These are phyloP conservation scores for Mycogona germanica DNA, from an alignment of 2,888 invertebrate species.

Conservation along the genomic window DNA sequence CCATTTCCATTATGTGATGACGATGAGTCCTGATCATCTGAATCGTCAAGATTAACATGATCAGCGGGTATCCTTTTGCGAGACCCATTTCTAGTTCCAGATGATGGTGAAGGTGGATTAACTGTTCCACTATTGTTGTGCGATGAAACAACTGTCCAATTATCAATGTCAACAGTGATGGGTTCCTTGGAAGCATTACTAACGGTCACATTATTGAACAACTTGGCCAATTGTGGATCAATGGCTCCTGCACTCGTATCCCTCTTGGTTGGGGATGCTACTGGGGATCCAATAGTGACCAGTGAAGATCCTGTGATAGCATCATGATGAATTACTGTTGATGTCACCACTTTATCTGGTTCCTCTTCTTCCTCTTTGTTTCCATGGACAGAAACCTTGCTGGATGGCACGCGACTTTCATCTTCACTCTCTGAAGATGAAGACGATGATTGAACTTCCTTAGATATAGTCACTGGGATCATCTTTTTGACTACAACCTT, in stretches of 20 bases:
- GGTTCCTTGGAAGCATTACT: conserved; percentile 9
- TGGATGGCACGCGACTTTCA: background rate
- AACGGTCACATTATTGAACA: conserved; percentile 14
- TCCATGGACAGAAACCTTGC: background rate
- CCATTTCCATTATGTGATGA: conserved; percentile 1
- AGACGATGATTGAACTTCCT: background rate
- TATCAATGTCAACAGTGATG: conserved; percentile 11
- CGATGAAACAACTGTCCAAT: background rate
- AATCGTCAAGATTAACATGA: conserved; percentile 1
- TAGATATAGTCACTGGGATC: background rate
- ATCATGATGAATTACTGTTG: conserved; percentile 8
- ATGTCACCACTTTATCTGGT: background rate
- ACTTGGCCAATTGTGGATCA: conserved; percentile 15
- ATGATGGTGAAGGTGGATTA: too few relatives aligned
- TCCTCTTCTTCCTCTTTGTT: background rate
- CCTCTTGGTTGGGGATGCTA: background rate
- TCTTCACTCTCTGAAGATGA: background rate
- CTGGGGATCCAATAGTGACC: conserved; percentile 10
- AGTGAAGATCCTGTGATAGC: conserved; percentile 9
- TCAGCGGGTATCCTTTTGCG: too few relatives aligned
- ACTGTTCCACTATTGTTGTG: conserved; percentile 6
- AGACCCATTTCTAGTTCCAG: background rate
- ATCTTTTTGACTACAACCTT: conserved; percentile 2
- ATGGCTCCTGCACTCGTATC: background rate
- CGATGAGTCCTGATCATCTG: background rate